Evolutionary conservation across 2,113 vertebrate genomes (phyloP), one percentile per base, ranked within the genome.

Genomic region (Solea solea): DNA sequence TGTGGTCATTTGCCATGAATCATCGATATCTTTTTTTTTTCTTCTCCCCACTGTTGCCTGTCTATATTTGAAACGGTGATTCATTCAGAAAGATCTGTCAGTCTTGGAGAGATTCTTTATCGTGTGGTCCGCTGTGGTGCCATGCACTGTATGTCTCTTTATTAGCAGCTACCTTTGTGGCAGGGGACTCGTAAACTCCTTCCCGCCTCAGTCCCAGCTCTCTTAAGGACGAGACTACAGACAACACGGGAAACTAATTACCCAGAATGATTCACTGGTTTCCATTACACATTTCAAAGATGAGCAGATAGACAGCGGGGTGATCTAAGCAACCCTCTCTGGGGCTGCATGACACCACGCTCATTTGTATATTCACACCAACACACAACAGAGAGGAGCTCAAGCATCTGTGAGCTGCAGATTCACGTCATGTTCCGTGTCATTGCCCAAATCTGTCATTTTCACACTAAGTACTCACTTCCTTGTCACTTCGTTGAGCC

Each of bases 211-310:
- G 53, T 51, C 46, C 45, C 58, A 46, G 46, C 63, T 83, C 83
- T 61, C 61, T 66, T 11, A 69, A 71, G n/a, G 74, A 64, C 65
- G 65, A 76, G 28, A 44, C 58, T 50, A 34, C 28, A 65, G 69
- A 78, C 56, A 72, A 68, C 61, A 55, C 64, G 58, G 65, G 49
- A 72, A 79, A 77, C 73, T 69, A 84, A 87, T 87, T 81, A 80
- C 58, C 64, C 42, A 12, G 34, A 76, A 12, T 76, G 73, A 87
- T 81, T 86, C 81, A 83, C 76, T 69, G 74, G 76, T 80, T 82
- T 89, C 79, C 56, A 65, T 86, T 78, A 80, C 76, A 64, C 45
- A 27, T 72, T 34, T 59, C 66, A 69, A 52, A 69, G 45, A 53
- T 8, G 21, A 73, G 53, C 64, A 34, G 72, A 81, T 16, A 61